Evolutionary conservation across 2,888 invertebrate genomes (phyloP).

Genomic region (Cheilosia pagana): DNA sequence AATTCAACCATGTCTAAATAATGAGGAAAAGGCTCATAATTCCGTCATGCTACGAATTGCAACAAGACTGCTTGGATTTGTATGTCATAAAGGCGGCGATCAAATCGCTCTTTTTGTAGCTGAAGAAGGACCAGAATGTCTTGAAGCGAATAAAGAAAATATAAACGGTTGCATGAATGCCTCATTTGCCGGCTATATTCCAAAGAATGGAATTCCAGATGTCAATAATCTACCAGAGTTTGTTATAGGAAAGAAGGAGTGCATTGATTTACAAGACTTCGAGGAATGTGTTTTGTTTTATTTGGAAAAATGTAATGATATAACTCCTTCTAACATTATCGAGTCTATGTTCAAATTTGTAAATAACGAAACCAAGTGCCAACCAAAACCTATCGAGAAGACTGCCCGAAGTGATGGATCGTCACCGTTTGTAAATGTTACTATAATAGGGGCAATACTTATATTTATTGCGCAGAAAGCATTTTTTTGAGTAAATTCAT

Average conservation of each 20-base stretch:
- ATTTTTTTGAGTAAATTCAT: not conserved
- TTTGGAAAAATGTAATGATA: conserved; percentile 87
- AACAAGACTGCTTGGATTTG: conserved; percentile 88
- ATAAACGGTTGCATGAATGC: conserved; percentile 87
- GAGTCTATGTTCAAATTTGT: conserved; percentile 90
- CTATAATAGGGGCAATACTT: not conserved
- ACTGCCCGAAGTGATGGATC: conserved; percentile 19
- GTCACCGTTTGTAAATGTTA: not conserved
- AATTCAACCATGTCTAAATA: conserved; percentile 87
- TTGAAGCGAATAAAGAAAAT: conserved; percentile 86
- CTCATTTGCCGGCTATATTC: conserved; percentile 85
- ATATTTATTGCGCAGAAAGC: conserved; percentile 16
- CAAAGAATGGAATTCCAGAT: conserved; percentile 82
- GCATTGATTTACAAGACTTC: conserved; percentile 81
- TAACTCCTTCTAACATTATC: conserved; percentile 91
- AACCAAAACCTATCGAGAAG: conserved; percentile 50
- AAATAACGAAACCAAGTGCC: conserved; percentile 87
- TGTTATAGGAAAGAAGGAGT: conserved; percentile 85
- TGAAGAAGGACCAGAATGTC: conserved; percentile 91
- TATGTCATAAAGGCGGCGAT: conserved; percentile 91
- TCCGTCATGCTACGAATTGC: conserved; percentile 87
- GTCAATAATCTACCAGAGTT: conserved; percentile 85
- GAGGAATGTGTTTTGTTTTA: conserved; percentile 81
- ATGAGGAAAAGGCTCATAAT: conserved; percentile 86
- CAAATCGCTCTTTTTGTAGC: conserved; percentile 92